Evolutionary conservation across 1,140 invertebrate species (phyloP), one percentile per base, ranked within the genome.

Genomic region (Maconellicoccus hirsutus): DNA sequence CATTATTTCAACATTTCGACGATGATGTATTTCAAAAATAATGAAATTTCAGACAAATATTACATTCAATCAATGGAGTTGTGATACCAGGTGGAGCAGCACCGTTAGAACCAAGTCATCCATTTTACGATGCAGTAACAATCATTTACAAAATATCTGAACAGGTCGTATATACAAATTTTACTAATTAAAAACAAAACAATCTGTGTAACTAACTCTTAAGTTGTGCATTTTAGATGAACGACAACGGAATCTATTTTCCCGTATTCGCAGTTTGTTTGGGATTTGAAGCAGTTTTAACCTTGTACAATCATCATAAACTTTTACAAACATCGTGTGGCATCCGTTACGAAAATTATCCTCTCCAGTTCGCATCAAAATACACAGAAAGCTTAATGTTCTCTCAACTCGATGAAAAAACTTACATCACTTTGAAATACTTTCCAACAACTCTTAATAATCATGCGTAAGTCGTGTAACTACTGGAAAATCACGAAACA

Each of bases 261-360:
- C 93, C 93, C 0, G 78, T 96, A 33, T 90, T 92, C 82, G 93
- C 90, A 1, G 93, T 89, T 7, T 96, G 94, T 78, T 81, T 94
- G 1, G 93, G 93, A 59, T 94, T 94, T 79, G 90, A 96, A 77
- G 77, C 93, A 25, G 77, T 96, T 21, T 25, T 75, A 21, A 70
- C 73, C 66, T 29, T 74, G 4, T 61, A 52, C 21, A 70, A 66
- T 22, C 26, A 70, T 2, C 71, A 72, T 38, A 72, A 70, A 38
- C 71, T 72, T 19, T 39, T 73, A 25, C 26, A 69, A 39, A 70
- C 26, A 22, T 14, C 21, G 14, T 75, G 74, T 63, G 63, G 71
- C 27, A 22, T 63, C 19, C 70, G 19, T 12, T 70, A 74, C 21
- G 29, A 71, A 19, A 63, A 71, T 61, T 59, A 74, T 22, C 52